phyloP scores from a whole-genome alignment of 2,888 invertebrate species.

The Sarcophaga subvicina region DNA sequence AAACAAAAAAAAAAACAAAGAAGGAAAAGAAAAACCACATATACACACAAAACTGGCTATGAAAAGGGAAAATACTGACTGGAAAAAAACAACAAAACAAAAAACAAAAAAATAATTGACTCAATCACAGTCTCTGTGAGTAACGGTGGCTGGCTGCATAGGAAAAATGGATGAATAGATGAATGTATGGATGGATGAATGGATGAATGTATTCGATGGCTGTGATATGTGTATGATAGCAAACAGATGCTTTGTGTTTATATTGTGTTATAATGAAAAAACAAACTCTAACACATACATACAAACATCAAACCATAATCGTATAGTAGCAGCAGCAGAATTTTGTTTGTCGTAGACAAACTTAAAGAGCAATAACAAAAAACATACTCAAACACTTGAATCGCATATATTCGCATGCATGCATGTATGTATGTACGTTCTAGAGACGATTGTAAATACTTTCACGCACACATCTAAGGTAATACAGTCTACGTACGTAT shows the following conservation, averaged over 20 bases:
- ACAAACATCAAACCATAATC: slow-evolving; percentile 43
- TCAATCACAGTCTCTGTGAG: slow-evolving; percentile 1
- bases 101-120: background rate
- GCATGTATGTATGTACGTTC: no score
- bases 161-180: background rate
- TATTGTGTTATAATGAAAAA: slow-evolving; percentile 21
- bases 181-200: slow-evolving; percentile 15
- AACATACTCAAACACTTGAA: no score
- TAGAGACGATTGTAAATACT: no score
- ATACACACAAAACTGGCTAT: background rate
- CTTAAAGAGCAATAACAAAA: slow-evolving; percentile 15
- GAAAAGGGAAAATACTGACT: background rate
- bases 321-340: background rate
- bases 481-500: no score
- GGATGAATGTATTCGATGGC: slow-evolving; percentile 1
- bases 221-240: slow-evolving; percentile 57
- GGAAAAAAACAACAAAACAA: background rate
- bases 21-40: no score
- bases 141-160: slow-evolving; percentile 5
- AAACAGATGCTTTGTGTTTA: slow-evolving; percentile 64
- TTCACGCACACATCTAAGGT: no score
- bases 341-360: background rate
- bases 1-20: background rate
- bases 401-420: no score
- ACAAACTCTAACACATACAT: background rate